These are phyloP conservation scores for Hemiprocne comata DNA, from an alignment of 2,113 vertebrate species.

Conservation along the genomic window DNA sequence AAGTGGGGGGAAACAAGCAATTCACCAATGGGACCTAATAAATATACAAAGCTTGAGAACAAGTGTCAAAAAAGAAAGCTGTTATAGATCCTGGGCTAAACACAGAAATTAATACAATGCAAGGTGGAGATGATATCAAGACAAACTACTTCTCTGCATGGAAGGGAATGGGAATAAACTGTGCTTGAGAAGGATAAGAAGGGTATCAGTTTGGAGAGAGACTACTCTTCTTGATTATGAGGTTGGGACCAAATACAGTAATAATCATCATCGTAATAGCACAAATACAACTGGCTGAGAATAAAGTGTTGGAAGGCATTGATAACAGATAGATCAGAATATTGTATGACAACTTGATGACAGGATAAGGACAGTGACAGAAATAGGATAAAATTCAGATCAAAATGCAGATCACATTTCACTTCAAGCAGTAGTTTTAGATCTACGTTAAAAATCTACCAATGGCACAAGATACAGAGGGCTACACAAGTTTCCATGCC, in stretches of 20 bases:
- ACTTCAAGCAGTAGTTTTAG: not conserved
- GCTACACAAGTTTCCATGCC: not conserved
- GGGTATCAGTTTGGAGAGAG: not conserved
- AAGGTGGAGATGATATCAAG: not conserved
- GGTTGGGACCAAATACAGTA: not conserved
- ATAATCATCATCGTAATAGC: not conserved
- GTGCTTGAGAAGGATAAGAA: not conserved
- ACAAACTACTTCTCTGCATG: not conserved
- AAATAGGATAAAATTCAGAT: not conserved
- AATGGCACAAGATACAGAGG: not conserved
- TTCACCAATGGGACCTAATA: not conserved
- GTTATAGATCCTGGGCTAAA: not conserved
- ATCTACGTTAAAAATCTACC: not conserved
- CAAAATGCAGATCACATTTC: not conserved
- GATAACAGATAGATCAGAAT: not conserved
- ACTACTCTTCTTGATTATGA: not conserved
- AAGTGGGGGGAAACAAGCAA: not conserved
- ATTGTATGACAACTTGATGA: not conserved
- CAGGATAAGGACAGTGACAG: not conserved
- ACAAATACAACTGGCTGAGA: not conserved
- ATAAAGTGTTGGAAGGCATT: not conserved
- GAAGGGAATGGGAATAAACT: not conserved
- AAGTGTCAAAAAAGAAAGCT: not conserved
- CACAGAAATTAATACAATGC: not conserved
- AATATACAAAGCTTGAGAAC: not conserved